A percentile compares a stretch with the other conserved stretches of the same genome.
These are phyloP conservation scores for Nemapogon koenigi DNA, from an alignment of 2,888 invertebrate genomes.

Conservation along the genomic window DNA sequence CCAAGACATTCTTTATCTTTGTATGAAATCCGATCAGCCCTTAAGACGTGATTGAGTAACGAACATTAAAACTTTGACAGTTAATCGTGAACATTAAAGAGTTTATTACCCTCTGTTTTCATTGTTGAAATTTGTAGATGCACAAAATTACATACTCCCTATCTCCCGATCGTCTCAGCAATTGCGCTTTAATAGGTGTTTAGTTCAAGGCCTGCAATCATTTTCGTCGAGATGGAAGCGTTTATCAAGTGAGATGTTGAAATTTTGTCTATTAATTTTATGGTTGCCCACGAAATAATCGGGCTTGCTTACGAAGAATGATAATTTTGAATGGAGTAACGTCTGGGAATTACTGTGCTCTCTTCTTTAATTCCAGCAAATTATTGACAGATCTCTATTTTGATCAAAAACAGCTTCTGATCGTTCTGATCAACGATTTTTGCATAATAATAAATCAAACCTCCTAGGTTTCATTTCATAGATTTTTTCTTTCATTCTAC, in stretches of 20 bases:
- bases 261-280: constrained; percentile 42
- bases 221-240: constrained; percentile 37
- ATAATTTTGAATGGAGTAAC: constrained; percentile 15
- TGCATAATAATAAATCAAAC: too few species aligned
- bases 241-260: constrained; percentile 37
- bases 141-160: constrained; percentile 25
- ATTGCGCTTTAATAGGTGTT: constrained; percentile 3
- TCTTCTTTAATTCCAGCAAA: constrained; percentile 3
- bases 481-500: too few species aligned
- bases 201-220: constrained; percentile 28
- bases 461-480: too few species aligned
- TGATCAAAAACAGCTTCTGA: too few species aligned
- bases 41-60: too few species aligned
- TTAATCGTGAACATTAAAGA: too few species aligned
- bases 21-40: too few species aligned
- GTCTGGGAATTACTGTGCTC: background rate
- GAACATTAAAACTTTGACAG: too few species aligned
- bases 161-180: constrained; percentile 18
- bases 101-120: too few species aligned
- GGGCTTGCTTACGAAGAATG: constrained; percentile 17
- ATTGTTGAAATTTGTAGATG: too few species aligned
- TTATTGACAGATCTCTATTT: constrained; percentile 2
- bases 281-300: constrained; percentile 35
- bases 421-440: too few species aligned
- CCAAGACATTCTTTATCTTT: too few species aligned